A percentile compares a stretch with the other conserved stretches of the same genome.
phyloP scores from a whole-genome alignment of 1,140 invertebrate species.

The Micrasema longulum region DNA sequence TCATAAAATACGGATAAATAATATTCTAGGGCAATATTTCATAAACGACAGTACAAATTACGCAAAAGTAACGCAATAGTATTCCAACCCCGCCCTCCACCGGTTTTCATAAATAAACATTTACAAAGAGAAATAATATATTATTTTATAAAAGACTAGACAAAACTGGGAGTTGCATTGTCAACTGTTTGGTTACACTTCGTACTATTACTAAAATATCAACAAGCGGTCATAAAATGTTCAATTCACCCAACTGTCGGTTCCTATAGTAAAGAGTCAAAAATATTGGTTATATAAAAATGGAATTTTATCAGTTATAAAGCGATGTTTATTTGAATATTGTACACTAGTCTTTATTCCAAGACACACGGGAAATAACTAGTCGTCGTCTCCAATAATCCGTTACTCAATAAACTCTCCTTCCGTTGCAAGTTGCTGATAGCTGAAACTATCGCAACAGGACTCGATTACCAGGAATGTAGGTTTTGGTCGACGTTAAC shows the following conservation, averaged over 20 bases:
- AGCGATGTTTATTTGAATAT: conserved; percentile 34
- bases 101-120: conserved; percentile 25
- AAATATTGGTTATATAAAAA: conserved; percentile 39
- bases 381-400: background rate
- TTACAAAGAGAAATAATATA: conserved; percentile 32
- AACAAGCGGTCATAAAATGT: conserved; percentile 42
- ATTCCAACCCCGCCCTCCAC: background rate
- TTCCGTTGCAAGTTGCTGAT: background rate
- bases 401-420: conserved; percentile 3
- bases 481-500: conserved; percentile 29
- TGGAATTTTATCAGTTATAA: conserved; percentile 33
- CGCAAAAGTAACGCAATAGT: background rate
- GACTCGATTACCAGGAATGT: conserved; percentile 38
- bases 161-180: conserved; percentile 51
- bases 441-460: background rate
- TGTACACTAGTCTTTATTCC: conserved; percentile 37
- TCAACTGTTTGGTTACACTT: conserved; percentile 51
- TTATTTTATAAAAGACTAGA: conserved; percentile 53
- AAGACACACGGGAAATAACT: conserved; percentile 35
- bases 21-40: conserved; percentile 1
- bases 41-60: conserved; percentile 12
- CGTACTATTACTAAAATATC: conserved; percentile 45
- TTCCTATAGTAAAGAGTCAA: conserved; percentile 29
- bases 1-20: background rate
- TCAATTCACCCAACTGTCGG: conserved; percentile 10